phyloP scores from a whole-genome alignment of 2,888 invertebrate species.

The Hoplodrina ambigua region DNA sequence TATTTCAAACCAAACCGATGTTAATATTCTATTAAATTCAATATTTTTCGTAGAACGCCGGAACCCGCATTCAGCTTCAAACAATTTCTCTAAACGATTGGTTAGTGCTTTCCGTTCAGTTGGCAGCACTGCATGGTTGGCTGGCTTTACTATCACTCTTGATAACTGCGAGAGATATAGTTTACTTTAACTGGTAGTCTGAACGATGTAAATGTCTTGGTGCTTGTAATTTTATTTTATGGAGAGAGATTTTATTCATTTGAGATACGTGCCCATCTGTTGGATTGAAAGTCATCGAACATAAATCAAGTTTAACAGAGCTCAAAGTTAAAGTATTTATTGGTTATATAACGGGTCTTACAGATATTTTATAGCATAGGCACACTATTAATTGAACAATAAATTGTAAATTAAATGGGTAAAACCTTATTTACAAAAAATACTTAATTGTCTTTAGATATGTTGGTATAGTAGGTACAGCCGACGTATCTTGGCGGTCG shows the following conservation, averaged over 20 bases:
- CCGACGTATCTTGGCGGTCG: too few species aligned
- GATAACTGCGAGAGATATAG: slow-evolving; percentile 58
- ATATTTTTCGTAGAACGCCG: slow-evolving; percentile 25
- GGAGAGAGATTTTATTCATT: background rate
- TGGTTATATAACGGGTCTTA: too few species aligned
- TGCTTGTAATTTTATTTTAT: slow-evolving; percentile 21
- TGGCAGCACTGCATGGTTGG: slow-evolving; percentile 35
- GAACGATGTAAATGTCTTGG: slow-evolving; percentile 9
- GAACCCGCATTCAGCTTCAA: slow-evolving; percentile 50
- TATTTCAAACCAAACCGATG: background rate
- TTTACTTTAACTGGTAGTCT: slow-evolving; percentile 22
- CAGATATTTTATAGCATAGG: too few species aligned
- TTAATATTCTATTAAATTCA: slow-evolving; percentile 4
- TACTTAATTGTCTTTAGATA: too few species aligned
- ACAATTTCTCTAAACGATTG: slow-evolving; percentile 37
- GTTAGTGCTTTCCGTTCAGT: slow-evolving; percentile 41
- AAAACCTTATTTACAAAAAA: too few species aligned
- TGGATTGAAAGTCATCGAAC: too few species aligned
- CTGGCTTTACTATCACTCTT: slow-evolving; percentile 58
- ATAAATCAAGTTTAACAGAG: too few species aligned
- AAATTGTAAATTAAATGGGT: too few species aligned
- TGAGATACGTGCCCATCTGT: too few species aligned
- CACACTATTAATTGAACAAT: too few species aligned
- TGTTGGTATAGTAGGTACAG: too few species aligned
- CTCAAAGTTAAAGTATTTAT: too few species aligned